Evolutionary conservation across 2,797 vertebrate species (phyloP), one percentile per base, ranked within the genome.

Genomic region (Coilia nasus): DNA sequence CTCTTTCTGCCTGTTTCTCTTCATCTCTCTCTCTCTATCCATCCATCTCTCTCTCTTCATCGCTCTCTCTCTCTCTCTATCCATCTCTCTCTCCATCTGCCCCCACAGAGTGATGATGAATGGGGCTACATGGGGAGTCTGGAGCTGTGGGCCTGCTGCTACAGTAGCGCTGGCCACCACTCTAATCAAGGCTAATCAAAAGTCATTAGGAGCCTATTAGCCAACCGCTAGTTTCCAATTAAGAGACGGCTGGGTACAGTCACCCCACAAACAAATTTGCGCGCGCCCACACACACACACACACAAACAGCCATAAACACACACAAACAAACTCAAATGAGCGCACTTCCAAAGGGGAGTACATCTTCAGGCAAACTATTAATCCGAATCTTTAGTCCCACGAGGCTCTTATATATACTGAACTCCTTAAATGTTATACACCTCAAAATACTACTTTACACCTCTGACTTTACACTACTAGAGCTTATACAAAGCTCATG

Each of bases 71-170:
- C 25, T 93, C 94, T 46, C 89, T 14, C 0, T 15, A 11, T 71
- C 62, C 25, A 14, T 28, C n/a, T 67, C 11, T 71, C 23, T 71
- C 64, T 28, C 15, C 5, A 14, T 14, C 92, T 91, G 5, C 91
- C 92, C 93, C 71, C 89, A 90, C 90, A 93, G 89, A 90, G 93
- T 90, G 90, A 89, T 95, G 95, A 95, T 94, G 95, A 97, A 96
- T 92, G 91, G 93, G 67, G 3, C 92, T 90, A 89, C 64, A 86
- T 93, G 93, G 94, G 91, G 92, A 88, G 89, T 88, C 89, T 83
- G 91, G 95, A 95, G 95, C 93, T 92, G 95, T 92, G 89, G 94
- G 90, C 89, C 75, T 75, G 93, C 89, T 89, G 87, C 89, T 87
- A 90, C 84, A 91, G 93, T 92, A 93, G 91, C 94, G 94, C 91